Evolutionary conservation across 2,797 vertebrate genomes (phyloP), one percentile per base, ranked within the genome.

Genomic region (Anolis apletophallus): DNA sequence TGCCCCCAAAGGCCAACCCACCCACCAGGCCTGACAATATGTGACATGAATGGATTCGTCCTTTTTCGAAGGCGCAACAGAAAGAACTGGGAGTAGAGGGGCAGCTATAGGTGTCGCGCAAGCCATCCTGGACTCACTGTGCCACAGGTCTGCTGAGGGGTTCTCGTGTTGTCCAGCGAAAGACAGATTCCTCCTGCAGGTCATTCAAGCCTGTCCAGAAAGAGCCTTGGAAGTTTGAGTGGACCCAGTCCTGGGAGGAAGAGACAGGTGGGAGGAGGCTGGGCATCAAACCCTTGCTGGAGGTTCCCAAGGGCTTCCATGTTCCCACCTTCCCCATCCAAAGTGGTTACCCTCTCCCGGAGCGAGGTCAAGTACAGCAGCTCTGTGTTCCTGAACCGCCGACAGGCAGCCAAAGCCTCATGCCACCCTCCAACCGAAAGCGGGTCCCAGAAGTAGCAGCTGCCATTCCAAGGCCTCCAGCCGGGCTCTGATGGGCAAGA

Each of bases 171-270:
- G 85, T 89, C 91, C 91, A 92, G 3, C 55, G 81, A 67, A 91
- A 91, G 79, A 86, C 64, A 0, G 90, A 90, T 67, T 91, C 90
- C 17, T 71, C 40, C 19, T 40, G 12, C 68, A 34, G 88, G 23
- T 92, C 90, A 78, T 90, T 91, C 75, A 92, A 77, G 68, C 90
- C 90, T 29, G 88, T 92, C 91, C 90, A 92, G 67, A 80, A 84
- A 10, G 81, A 32, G 34, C 87, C 91, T 11, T 26, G 5, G 54
- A 85, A 86, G 17, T 84, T 40, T 21, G 78, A 54, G 10, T 34
- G 77, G 46, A 92, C 19, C 79, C 88, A 91, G 54, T 86, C 40
- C 91, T 92, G 80, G 77, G 40, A 73, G 55, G 64, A 88, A 61
- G n/a, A 32, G n/a, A 23, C 36, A 4, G 23, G 0, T 4, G 29